Conservation (phyloP, 2,888 invertebrate genomes). For the Pteria penguin region DNA sequence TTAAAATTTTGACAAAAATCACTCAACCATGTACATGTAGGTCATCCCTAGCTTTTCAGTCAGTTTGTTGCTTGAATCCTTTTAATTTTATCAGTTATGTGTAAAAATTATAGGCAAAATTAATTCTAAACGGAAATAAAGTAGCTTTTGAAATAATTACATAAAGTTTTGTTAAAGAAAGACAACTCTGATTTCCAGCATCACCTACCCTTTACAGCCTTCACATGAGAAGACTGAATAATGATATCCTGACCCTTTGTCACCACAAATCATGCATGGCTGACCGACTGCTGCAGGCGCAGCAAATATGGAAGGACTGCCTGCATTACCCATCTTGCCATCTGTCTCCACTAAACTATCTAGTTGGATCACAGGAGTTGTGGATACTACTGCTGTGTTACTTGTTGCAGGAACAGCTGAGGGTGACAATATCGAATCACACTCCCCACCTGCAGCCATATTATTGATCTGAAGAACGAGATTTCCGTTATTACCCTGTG, state of each 20-base stretch:
- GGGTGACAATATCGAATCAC: neutral
- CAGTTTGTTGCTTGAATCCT: too few relatives aligned
- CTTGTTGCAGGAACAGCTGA: neutral
- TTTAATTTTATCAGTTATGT: too few relatives aligned
- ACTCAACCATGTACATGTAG: too few relatives aligned
- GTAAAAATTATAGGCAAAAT: too few relatives aligned
- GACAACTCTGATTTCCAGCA: too few relatives aligned
- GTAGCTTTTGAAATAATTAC: too few relatives aligned
- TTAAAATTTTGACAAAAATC: too few relatives aligned
- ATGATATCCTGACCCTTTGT: conserved; percentile 78
- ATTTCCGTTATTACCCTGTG: neutral
- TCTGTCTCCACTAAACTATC: neutral
- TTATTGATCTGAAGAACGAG: neutral
- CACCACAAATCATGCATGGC: conserved; percentile 76
- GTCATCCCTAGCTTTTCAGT: too few relatives aligned
- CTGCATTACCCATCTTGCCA: neutral
- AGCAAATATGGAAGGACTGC: neutral
- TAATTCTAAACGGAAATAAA: too few relatives aligned
- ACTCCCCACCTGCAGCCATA: neutral
- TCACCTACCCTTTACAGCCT: conserved; percentile 76
- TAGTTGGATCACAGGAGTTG: neutral
- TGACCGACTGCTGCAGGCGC: neutral
- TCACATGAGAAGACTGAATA: conserved; percentile 80
- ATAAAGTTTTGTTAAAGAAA: too few relatives aligned
- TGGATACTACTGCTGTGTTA: neutral